Conservation (phyloP, 2,888 invertebrate species). For the Aphidoletes aphidimyza region DNA sequence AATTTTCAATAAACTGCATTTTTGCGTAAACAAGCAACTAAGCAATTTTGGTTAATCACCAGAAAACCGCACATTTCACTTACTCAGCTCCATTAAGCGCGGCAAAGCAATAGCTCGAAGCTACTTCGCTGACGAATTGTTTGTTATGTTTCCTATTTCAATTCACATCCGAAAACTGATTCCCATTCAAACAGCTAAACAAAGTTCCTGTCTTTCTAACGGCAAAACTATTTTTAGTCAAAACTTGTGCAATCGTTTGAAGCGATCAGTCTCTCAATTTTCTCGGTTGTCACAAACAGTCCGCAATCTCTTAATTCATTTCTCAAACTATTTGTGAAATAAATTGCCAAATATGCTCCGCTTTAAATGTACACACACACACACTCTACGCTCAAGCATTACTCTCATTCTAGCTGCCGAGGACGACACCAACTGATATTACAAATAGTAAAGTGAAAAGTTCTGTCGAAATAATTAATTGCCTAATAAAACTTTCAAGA, state of each 20-base stretch:
- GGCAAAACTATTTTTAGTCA: not conserved
- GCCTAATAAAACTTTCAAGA: constrained; percentile 43
- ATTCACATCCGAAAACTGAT: no score
- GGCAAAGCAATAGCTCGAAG: no score
- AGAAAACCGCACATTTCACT: not conserved
- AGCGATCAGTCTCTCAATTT: constrained; percentile 41
- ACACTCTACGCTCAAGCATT: no score
- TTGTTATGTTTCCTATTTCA: no score
- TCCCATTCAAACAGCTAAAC: not conserved
- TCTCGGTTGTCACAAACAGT: constrained; percentile 49
- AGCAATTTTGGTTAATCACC: no score
- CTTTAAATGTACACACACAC: not conserved
- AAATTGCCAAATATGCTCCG: not conserved
- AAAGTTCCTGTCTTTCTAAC: not conserved
- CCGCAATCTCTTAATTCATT: constrained; percentile 39
- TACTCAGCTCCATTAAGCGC: not conserved
- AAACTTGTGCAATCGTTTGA: constrained; percentile 23
- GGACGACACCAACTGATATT: not conserved
- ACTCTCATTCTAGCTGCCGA: no score
- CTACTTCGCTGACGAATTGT: no score
- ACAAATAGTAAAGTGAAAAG: constrained; percentile 1
- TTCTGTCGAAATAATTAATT: constrained; percentile 36
- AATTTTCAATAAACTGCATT: no score
- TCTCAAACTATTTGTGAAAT: not conserved
- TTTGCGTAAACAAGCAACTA: no score